These are phyloP conservation scores for Anoplius nigerrimus DNA, from an alignment of 2,888 invertebrate species.

Conservation along the genomic window DNA sequence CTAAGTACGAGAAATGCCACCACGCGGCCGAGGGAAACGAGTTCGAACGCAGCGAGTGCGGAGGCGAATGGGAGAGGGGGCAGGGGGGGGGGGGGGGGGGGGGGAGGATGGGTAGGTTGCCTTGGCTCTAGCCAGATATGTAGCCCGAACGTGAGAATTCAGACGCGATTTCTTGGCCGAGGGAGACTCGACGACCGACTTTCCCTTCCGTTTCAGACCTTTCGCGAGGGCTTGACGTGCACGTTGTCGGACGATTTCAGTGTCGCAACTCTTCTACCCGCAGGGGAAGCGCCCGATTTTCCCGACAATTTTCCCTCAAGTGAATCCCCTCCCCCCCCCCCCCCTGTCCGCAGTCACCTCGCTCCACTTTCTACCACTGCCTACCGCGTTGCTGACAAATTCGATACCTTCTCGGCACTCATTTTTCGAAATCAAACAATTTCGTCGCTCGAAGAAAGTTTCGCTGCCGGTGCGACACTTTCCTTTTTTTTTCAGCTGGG, in stretches of 20 bases:
- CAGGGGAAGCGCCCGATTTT: slow-evolving; percentile 15
- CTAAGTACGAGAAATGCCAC: neutral
- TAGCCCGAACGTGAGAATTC: slow-evolving; percentile 7
- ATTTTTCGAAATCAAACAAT: too few relatives aligned
- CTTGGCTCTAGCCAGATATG: neutral
- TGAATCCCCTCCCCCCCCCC: neutral
- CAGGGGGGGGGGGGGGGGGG: neutral
- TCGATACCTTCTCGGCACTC: too few relatives aligned
- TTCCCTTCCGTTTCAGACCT: slow-evolving; percentile 14
- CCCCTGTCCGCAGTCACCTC: too few relatives aligned
- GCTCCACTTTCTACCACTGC: too few relatives aligned
- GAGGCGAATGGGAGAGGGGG: neutral
- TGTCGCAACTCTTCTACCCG: slow-evolving; percentile 12
- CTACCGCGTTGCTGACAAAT: too few relatives aligned
- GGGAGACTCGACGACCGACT: slow-evolving; percentile 7
- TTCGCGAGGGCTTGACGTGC: slow-evolving; percentile 6
- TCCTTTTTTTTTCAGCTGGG: too few relatives aligned
- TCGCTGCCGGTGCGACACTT: too few relatives aligned
- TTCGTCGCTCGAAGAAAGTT: too few relatives aligned
- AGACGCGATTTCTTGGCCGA: slow-evolving; percentile 1
- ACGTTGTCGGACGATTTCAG: slow-evolving; percentile 16
- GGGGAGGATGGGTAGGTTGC: neutral
- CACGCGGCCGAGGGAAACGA: neutral
- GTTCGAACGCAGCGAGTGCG: too few relatives aligned
- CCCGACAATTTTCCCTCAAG: slow-evolving; percentile 22